These are phyloP conservation scores for Pararge aegeria DNA, from an alignment of 1,140 invertebrate species.

Conservation along the genomic window DNA sequence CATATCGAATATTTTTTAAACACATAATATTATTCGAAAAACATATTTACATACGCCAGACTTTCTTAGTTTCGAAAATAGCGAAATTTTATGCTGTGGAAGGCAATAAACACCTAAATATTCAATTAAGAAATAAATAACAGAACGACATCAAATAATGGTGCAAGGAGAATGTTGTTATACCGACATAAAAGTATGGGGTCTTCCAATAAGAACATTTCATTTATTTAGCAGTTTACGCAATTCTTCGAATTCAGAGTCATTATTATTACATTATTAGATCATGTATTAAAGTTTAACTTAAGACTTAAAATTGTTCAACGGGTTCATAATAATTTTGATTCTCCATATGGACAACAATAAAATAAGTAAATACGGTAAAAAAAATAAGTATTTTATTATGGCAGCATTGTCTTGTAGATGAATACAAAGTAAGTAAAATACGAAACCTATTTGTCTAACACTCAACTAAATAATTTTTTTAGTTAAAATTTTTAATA, in stretches of 20 bases:
- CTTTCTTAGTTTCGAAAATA: background rate
- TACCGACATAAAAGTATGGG: background rate
- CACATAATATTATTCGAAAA: background rate
- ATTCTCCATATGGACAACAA: no score
- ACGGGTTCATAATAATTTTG: no score
- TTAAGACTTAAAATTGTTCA: no score
- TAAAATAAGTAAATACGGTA: no score
- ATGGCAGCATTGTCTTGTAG: no score
- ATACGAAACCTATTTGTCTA: no score
- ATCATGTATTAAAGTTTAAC: no score
- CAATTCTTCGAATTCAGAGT: background rate
- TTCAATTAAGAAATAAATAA: slow-evolving; percentile 2
- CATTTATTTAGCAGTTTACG: background rate
- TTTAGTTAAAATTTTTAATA: background rate
- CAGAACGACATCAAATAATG: background rate
- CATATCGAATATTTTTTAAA: background rate
- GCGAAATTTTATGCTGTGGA: slow-evolving; percentile 2
- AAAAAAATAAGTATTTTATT: no score
- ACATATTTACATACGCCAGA: background rate
- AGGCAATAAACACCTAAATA: slow-evolving; percentile 11
- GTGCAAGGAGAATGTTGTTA: background rate
- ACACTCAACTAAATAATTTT: background rate
- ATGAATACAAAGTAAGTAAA: no score
- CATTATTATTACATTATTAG: no score
- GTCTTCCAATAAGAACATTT: background rate